A percentile compares a stretch with the other conserved stretches of the same genome.
phyloP scores from a whole-genome alignment of 1,140 invertebrate genomes.

The Branchinecta lynchi region DNA sequence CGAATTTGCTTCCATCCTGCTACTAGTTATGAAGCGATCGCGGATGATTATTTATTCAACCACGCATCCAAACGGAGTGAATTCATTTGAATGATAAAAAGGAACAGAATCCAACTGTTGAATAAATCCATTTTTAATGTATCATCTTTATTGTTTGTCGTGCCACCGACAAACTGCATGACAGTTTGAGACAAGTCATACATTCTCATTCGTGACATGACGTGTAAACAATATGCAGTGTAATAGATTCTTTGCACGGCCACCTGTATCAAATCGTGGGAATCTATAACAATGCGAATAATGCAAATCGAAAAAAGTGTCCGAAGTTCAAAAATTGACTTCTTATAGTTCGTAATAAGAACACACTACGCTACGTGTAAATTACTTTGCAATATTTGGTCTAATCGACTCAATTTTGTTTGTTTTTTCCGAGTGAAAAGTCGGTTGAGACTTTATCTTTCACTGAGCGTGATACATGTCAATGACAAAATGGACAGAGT shows the following conservation, averaged over 20 bases:
- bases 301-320: too few relatives aligned
- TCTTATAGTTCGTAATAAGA: too few relatives aligned
- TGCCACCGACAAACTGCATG: not conserved
- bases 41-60: not conserved
- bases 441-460: too few relatives aligned
- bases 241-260: conserved; percentile 5
- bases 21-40: not conserved
- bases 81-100: conserved; percentile 11
- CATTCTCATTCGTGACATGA: not conserved
- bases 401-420: too few relatives aligned
- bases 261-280: too few relatives aligned
- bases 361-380: too few relatives aligned
- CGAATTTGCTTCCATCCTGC: not conserved
- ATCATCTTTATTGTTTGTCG: conserved; percentile 9
- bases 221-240: not conserved
- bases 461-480: too few relatives aligned
- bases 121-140: conserved; percentile 12
- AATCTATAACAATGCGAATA: too few relatives aligned
- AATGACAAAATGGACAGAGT: too few relatives aligned
- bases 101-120: conserved; percentile 5
- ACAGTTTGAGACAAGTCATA: not conserved
- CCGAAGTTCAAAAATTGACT: too few relatives aligned
- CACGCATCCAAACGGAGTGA: not conserved
- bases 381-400: too few relatives aligned
- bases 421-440: too few relatives aligned